phyloP scores from a whole-genome alignment of 2,113 vertebrate species.

The Antechinus flavipes region DNA sequence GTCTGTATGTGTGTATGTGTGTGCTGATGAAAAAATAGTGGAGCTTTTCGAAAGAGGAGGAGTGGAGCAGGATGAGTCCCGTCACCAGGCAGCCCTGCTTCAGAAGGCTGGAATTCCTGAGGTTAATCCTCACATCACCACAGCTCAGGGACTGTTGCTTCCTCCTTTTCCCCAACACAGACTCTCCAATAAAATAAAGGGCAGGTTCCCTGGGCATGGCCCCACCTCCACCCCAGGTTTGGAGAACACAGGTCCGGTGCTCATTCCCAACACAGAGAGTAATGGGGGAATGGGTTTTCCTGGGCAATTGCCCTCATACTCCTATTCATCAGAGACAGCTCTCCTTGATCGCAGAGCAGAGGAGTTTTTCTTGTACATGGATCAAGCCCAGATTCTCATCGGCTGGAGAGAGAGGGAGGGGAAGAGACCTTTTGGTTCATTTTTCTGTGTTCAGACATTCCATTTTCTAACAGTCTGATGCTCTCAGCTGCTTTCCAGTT shows the following conservation, averaged over 20 bases:
- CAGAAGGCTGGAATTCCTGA: neutral
- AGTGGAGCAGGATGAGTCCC: neutral
- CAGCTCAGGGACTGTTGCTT: neutral
- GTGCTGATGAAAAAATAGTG: neutral
- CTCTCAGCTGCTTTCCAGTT: neutral
- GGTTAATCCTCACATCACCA: neutral
- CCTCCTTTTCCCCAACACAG: neutral
- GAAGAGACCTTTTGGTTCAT: neutral
- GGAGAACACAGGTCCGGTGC: neutral
- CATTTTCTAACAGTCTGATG: neutral
- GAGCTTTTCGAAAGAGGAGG: neutral
- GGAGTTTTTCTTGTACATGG: neutral
- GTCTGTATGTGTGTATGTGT: neutral
- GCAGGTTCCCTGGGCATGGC: neutral
- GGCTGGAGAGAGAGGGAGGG: neutral
- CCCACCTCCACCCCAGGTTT: neutral
- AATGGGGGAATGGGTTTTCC: neutral
- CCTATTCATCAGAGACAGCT: neutral
- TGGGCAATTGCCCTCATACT: neutral
- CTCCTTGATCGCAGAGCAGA: neutral
- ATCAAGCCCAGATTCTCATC: neutral
- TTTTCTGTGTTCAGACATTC: neutral
- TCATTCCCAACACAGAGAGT: neutral
- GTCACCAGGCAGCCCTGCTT: neutral
- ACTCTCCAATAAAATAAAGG: neutral